Evolutionary conservation across 1,140 invertebrate species (phyloP).

Genomic region (Drosophila ambigua): DNA sequence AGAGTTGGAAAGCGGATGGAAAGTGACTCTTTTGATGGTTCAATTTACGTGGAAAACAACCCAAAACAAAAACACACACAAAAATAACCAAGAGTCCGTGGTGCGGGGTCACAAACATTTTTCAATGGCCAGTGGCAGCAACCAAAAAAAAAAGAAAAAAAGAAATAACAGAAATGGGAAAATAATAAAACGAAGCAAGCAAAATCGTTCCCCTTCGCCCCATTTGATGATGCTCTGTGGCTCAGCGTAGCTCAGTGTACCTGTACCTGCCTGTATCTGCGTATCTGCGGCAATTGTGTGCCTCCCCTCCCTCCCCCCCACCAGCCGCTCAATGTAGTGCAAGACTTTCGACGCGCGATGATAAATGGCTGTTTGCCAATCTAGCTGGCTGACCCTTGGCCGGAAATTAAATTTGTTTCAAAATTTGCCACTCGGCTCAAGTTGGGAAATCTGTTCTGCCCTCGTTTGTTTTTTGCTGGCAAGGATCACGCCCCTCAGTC

Average conservation of each 20-base stretch:
- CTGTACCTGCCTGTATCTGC: too few relatives aligned
- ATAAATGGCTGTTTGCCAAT: conserved; percentile 43
- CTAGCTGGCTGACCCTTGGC: conserved; percentile 4
- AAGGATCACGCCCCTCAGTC: neutral
- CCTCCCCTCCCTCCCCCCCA: too few relatives aligned
- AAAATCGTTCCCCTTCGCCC: neutral
- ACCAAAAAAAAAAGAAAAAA: too few relatives aligned
- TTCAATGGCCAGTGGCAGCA: too few relatives aligned
- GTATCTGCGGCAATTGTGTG: too few relatives aligned
- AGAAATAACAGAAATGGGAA: too few relatives aligned
- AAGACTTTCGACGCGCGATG: conserved; percentile 13
- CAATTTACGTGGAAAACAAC: conserved; percentile 27
- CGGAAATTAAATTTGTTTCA: conserved; percentile 45
- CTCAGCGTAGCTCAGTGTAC: neutral
- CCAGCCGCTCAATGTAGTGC: too few relatives aligned
- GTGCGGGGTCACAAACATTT: too few relatives aligned
- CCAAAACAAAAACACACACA: neutral
- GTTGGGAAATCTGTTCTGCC: neutral
- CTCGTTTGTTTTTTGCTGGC: neutral
- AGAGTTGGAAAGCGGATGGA: neutral
- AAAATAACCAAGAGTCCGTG: neutral
- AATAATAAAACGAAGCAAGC: too few relatives aligned
- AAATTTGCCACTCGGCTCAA: conserved; percentile 38
- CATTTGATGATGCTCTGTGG: too few relatives aligned
- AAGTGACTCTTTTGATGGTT: conserved; percentile 24